Conservation (phyloP, 2,888 invertebrate species). For the Oeneis ivallda region DNA sequence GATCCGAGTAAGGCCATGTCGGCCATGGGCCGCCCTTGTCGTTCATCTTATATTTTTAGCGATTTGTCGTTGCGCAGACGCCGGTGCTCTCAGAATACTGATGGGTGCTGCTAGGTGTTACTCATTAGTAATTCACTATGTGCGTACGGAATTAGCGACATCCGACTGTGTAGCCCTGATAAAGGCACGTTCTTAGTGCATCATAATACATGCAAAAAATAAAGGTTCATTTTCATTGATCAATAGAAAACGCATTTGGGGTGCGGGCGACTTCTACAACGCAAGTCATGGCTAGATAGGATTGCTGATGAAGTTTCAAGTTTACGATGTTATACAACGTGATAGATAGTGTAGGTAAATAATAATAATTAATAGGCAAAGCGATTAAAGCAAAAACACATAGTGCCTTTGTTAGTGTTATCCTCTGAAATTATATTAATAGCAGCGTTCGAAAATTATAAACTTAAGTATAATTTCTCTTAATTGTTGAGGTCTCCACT, state of each 20-base stretch:
- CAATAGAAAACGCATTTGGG: background rate
- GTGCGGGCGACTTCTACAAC: too few relatives aligned
- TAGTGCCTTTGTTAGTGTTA: too few relatives aligned
- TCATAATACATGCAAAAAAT: constrained; percentile 16
- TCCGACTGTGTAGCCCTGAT: constrained; percentile 58
- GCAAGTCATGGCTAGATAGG: too few relatives aligned
- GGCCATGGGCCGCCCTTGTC: constrained; percentile 72
- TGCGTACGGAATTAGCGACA: constrained; percentile 75
- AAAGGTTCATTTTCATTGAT: constrained; percentile 2
- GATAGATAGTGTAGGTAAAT: too few relatives aligned
- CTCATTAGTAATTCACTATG: constrained; percentile 69
- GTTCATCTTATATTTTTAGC: constrained; percentile 73
- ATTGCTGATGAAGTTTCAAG: too few relatives aligned
- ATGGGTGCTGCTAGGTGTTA: constrained; percentile 50
- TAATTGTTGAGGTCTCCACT: too few relatives aligned
- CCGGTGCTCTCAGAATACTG: constrained; percentile 66
- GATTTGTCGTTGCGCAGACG: constrained; percentile 62
- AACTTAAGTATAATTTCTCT: too few relatives aligned
- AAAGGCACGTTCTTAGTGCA: constrained; percentile 27
- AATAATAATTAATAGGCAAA: too few relatives aligned
- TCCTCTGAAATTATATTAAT: too few relatives aligned
- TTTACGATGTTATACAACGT: too few relatives aligned
- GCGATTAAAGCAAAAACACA: too few relatives aligned
- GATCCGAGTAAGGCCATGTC: constrained; percentile 66
- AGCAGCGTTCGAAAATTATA: too few relatives aligned